Percentiles rank a stretch among this genome's conserved stretches.
Conservation (phyloP, 2,797 vertebrate species). For the Agapornis canus region DNA sequence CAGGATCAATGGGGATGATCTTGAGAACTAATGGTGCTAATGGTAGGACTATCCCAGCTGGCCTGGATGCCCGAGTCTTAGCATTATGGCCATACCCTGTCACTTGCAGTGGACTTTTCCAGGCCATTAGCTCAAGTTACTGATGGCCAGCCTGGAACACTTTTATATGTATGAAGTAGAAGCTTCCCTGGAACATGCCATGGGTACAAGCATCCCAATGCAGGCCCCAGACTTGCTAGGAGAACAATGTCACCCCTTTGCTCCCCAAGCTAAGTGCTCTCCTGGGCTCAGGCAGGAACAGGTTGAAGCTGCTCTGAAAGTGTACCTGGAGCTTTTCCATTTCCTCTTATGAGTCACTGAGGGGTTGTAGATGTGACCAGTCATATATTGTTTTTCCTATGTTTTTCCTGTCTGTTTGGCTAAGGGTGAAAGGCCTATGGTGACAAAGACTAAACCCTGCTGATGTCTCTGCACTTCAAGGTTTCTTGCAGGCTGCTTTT, state of each 20-base stretch:
- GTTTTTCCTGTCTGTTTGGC: not conserved
- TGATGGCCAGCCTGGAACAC: not conserved
- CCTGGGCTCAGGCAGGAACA: rapidly evolving
- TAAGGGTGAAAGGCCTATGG: not conserved
- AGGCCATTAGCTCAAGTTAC: not conserved
- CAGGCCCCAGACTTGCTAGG: not conserved
- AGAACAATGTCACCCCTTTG: conserved; percentile 11
- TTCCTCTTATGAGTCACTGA: not conserved
- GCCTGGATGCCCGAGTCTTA: not conserved
- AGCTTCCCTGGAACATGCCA: not conserved
- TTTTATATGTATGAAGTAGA: not conserved
- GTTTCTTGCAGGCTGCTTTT: not conserved
- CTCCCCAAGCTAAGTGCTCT: not conserved
- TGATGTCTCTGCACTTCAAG: not conserved
- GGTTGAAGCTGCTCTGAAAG: not conserved
- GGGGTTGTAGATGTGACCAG: not conserved
- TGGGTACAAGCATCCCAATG: not conserved
- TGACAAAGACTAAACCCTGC: not conserved
- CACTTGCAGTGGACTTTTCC: not conserved
- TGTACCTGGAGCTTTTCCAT: not conserved
- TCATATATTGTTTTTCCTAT: not conserved
- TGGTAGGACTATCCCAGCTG: not conserved
- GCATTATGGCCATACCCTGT: not conserved
- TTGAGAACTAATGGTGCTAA: not conserved
- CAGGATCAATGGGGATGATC: not conserved